Evolutionary conservation across 2,113 vertebrate genomes (phyloP), one percentile per base, ranked within the genome.

Genomic region (Ciconia stormi): DNA sequence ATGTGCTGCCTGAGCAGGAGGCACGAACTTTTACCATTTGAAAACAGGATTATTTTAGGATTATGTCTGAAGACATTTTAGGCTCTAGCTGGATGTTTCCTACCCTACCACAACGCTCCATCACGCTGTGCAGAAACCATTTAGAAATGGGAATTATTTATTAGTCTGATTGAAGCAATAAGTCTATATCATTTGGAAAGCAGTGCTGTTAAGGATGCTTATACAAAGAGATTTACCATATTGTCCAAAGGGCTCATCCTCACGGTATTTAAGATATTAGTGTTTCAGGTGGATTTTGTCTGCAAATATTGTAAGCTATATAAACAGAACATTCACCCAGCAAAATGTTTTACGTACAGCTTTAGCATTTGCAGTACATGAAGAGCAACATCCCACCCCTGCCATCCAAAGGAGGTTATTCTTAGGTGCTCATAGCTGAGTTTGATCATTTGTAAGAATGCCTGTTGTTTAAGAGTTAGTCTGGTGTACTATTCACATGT

Each of bases 11-110:
- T 97, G 93, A 95, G 96, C 95, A 90, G 95, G 89, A 98, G 93
- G 96, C 97, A 97, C 74, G 52, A 97, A 96, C 96, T 96, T 98
- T 85, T 89, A 93, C 95, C 67, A 61, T 96, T 96, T 94, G 85
- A 94, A 97, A 96, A 94, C 36, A 93, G 86, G 90, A 96, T 97
- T 92, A 95, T 89, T 97, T 96, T 76, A 90, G 84, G 87, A 97
- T 96, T 97, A 96, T 71, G 52, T 95, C 82, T 89, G 72, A 97
- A 96, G 93, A 94, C 26, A 52, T 93, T 78, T 90, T 95, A 89
- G 89, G 83, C 69, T 96, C 32, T 71, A 84, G 44, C 58, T 90
- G 66, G 59, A 86, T 87, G 55, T 92, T 96, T 73, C 63, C 62
- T 66, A 84, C 42, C 38, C 84, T 95, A 67, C 42, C 58, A 89